Percentiles rank a stretch among this genome's conserved stretches.
Conservation (phyloP, 2,797 vertebrate species). For the Halcyon chelicuti region DNA sequence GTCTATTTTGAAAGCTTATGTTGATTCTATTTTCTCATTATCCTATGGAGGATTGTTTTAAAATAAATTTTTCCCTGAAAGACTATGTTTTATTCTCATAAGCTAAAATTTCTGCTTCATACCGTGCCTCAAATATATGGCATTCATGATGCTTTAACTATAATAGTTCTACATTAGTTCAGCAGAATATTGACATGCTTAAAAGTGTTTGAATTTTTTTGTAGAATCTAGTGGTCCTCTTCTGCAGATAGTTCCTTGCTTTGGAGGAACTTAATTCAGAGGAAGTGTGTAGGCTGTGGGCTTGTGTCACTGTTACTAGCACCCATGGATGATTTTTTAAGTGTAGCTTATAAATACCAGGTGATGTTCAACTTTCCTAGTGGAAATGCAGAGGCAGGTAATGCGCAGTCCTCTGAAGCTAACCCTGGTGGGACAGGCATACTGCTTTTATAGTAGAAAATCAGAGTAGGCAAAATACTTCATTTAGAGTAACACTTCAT, state of each 20-base stretch:
- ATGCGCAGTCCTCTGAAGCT: not conserved
- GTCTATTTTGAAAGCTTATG: not conserved
- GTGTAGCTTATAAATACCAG: not conserved
- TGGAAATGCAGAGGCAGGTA: not conserved
- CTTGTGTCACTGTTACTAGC: not conserved
- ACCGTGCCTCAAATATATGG: not conserved
- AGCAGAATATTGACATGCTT: accelerated
- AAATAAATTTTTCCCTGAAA: not conserved
- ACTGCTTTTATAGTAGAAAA: not conserved
- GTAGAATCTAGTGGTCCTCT: not conserved
- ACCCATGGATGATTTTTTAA: not conserved
- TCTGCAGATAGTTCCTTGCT: accelerated
- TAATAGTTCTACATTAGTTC: accelerated
- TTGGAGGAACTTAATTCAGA: not conserved
- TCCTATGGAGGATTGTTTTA: not conserved
- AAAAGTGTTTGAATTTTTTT: not conserved
- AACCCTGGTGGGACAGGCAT: not conserved
- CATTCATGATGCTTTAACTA: not conserved
- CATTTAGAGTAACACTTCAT: not conserved
- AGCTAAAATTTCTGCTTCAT: not conserved
- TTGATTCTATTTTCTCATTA: not conserved
- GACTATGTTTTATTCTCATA: not conserved
- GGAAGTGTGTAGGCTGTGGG: not conserved
- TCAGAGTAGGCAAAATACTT: not conserved
- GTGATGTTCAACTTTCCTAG: not conserved